A percentile compares a stretch with the other conserved stretches of the same genome.
phyloP scores from a whole-genome alignment of 2,113 vertebrate genomes.

The Amazona guildingii region DNA sequence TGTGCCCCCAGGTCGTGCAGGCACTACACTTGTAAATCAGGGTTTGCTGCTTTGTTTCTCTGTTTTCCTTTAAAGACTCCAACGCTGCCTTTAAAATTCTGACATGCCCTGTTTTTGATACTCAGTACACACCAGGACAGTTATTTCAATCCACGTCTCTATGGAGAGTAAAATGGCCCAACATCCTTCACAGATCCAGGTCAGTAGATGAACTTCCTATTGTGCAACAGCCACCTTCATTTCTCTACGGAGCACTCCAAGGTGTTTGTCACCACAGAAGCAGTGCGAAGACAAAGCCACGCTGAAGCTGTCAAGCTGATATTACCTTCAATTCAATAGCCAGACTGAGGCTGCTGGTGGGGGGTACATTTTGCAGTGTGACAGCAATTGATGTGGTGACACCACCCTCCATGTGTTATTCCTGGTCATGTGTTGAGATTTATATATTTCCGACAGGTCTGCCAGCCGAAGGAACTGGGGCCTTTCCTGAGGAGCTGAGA shows the following conservation, averaged over 20 bases:
- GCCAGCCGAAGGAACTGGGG: not conserved
- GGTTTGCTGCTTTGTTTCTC: not conserved
- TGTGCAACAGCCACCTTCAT: not conserved
- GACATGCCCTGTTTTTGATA: not conserved
- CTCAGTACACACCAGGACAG: not conserved
- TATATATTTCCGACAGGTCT: not conserved
- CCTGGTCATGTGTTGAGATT: not conserved
- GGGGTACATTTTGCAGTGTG: not conserved
- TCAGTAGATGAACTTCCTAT: not conserved
- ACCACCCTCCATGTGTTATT: not conserved
- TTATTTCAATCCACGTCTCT: not conserved
- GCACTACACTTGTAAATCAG: not conserved
- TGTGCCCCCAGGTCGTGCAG: not conserved
- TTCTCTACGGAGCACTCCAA: not conserved
- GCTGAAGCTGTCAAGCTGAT: not conserved
- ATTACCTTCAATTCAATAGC: not conserved
- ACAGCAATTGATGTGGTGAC: not conserved
- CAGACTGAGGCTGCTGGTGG: rapidly evolving
- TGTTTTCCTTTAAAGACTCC: not conserved
- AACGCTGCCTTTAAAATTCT: not conserved
- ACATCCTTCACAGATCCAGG: not conserved
- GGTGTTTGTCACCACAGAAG: not conserved
- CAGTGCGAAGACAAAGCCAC: not conserved
- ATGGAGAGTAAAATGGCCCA: not conserved
- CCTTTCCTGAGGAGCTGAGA: not conserved